Evolutionary conservation across 1,140 invertebrate species (phyloP), one percentile per base, ranked within the genome.

Genomic region (Trichonephila inaurata): DNA sequence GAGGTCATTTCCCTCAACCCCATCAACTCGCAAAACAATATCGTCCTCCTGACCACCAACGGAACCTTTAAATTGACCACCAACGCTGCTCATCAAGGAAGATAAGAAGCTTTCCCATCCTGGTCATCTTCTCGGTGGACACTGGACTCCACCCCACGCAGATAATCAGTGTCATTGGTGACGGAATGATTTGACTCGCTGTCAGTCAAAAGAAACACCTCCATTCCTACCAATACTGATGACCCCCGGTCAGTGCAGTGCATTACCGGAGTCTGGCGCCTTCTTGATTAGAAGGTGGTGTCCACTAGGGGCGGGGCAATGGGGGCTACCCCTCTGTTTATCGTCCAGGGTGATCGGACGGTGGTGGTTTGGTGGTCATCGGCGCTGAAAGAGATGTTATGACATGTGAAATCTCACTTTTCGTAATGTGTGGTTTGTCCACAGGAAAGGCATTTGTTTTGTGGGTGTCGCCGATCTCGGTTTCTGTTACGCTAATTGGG

Each of bases 381-480:
- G 58, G 60, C 58, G 83, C 83, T 86, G 83, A 86, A 86, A 62
- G 60, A 86, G 51, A 86, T 86, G 83, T 86, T 86, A 28, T 86
- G 83, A 86, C 83, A 86, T 86, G 24, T 61, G 60, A 86, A 61
- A 58, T 86, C 83, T 86, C 83, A 86, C 83, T 86, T 86, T 62
- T 21, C 24, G 51, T 86, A 86, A 86, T 86, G n/a, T 8, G 16
- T 8, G 61, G 60, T 62, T 62, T 44, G 69, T 16, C 58, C 16
- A 5, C 60, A 58, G 83, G 83, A 62, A 86, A 61, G 16, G 60
- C 60, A 8, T 60, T 86, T 33, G 60, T 86, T 28, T 86, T 19
- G 58, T 61, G n/a, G 83, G 10, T 44, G 69, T 72, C 14, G 2
- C 69, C 19, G 12, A 14, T 51, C 14, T 81, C 40, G 28, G 77